A percentile compares a stretch with the other conserved stretches of the same genome.
These are phyloP conservation scores for Diogma glabrata DNA, from an alignment of 2,888 invertebrate genomes.

Conservation along the genomic window DNA sequence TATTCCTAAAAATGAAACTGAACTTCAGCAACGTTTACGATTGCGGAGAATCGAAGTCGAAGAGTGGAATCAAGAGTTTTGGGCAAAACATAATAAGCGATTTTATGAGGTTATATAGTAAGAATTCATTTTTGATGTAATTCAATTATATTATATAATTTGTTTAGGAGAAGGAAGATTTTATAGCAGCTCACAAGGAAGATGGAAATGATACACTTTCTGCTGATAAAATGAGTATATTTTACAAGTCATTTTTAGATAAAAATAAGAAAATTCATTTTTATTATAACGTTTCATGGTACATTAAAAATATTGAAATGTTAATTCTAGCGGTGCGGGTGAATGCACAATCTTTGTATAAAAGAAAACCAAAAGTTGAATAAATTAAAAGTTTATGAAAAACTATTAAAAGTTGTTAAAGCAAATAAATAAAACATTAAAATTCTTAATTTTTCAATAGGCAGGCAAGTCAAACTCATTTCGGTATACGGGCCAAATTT, in stretches of 20 bases:
- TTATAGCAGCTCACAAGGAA: constrained; percentile 40
- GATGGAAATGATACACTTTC: constrained; percentile 43
- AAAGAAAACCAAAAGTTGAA: no score
- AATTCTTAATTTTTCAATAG: no score
- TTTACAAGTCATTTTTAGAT: constrained; percentile 76
- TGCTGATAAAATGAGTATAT: constrained; percentile 78
- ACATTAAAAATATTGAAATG: constrained; percentile 60
- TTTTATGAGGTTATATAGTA: constrained; percentile 50
- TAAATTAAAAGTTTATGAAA: no score
- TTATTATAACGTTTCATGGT: constrained; percentile 73
- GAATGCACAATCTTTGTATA: constrained; percentile 28
- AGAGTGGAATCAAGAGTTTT: constrained; percentile 75
- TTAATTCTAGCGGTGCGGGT: constrained; percentile 50
- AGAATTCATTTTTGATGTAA: background rate
- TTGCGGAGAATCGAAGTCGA: constrained; percentile 55
- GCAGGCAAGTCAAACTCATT: no score
- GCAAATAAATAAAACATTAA: no score
- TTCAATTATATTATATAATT: constrained; percentile 13
- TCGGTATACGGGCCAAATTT: no score
- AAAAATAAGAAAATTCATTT: constrained; percentile 66
- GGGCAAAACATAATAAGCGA: constrained; percentile 65
- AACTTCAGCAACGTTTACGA: constrained; percentile 51
- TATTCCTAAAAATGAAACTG: constrained; percentile 51
- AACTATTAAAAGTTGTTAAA: no score
- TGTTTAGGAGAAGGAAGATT: constrained; percentile 48